Base-by-base conservation (phyloP, 2,113 vertebrate species). In the Anser brachyrhynchus region DNA sequence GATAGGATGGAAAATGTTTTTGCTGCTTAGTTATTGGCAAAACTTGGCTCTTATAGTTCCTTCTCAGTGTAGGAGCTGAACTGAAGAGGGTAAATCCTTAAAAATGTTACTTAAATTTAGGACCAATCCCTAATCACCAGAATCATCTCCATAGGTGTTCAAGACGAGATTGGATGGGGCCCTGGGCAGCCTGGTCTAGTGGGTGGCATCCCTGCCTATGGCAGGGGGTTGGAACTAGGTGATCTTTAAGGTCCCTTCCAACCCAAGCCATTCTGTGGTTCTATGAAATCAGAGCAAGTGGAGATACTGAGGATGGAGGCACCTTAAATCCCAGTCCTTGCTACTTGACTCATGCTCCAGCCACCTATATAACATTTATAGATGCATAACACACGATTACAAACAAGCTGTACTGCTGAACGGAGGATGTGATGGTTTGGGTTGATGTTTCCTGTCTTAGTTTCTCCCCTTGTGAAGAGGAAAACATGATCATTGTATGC, bases 401-500 rank as follows among this genome's bases (percentile, higher is more conserved):
- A 10, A 39, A 52, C 49, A 72, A 54, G 25, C 26, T 72, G 18
- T 52, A 35, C 13, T 49, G 52, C 69, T 29, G 35, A 54, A 35
- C 18, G 14, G 69, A 39, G 69, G 39, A 54, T 35, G 52, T 39
- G 25, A 21, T 21, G 20, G n/a, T 52, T 28, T 72, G 35, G 18
- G 18, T 29, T 72, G 20, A 21, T 31, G 31, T 19, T 19, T 39
- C 18, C 33, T 64, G 35, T 49, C 39, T 41, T 54, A 43, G 37
- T 18, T 84, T 28, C 43, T 74, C 66, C 4, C 44, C 17, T 33
- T 33, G 11, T 20, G 43, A 75, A 17, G 18, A 33, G 25, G 49
- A 39, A 46, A 33, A 35, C 37, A 19, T 23, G 31, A 7, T 12
- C 16, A 2, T 1, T 2, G 2, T 6, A 6, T 3, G 49, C 55